A percentile compares a stretch with the other conserved stretches of the same genome.
phyloP scores from a whole-genome alignment of 2,113 vertebrate genomes.

The Donacobius atricapilla region DNA sequence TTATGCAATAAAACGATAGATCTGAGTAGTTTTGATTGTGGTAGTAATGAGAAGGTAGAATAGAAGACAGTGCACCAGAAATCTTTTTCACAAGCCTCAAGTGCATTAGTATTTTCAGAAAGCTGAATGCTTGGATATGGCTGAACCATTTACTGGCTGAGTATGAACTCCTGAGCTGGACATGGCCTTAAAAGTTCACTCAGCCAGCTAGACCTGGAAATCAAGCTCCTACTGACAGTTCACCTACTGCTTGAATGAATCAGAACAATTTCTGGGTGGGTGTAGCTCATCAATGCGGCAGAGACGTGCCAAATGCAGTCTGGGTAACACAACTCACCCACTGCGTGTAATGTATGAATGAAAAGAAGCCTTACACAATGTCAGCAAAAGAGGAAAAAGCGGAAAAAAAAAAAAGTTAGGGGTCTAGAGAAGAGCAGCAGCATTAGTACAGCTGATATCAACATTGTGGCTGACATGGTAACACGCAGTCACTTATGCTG shows the following conservation, averaged over 20 bases:
- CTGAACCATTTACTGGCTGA: background rate
- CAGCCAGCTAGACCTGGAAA: conserved; percentile 16
- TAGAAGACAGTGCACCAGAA: background rate
- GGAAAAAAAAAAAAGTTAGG: background rate
- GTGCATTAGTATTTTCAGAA: background rate
- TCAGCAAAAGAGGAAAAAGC: background rate
- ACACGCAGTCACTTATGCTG: background rate
- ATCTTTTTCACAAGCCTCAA: background rate
- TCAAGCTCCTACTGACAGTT: background rate
- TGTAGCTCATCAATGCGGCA: background rate
- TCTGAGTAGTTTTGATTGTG: background rate
- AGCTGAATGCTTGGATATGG: background rate
- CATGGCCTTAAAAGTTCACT: background rate
- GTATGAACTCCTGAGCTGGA: background rate
- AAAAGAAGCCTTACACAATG: background rate
- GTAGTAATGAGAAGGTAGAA: background rate
- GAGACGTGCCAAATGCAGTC: background rate
- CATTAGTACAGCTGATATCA: background rate
- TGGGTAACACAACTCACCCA: background rate
- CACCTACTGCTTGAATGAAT: background rate
- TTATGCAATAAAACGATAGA: background rate
- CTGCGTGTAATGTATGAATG: background rate
- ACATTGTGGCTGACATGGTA: background rate
- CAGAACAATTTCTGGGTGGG: background rate
- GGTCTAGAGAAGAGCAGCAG: background rate